These are phyloP conservation scores for human (Homo sapiens) DNA, from an alignment of 2,113 vertebrate species.

Conservation along the genomic window GRCh38 chr7:43562501-43563000, in stretches of 20 bases:
- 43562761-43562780: constrained; percentile 56
- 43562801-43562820: constrained; percentile 45
- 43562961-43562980: constrained; percentile 29
- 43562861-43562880: constrained; percentile 65
- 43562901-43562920: constrained; percentile 60
- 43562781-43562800: constrained; percentile 54
- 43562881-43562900: constrained; percentile 66
- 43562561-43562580: constrained; percentile 71
- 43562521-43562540: constrained; percentile 81
- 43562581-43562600: constrained; percentile 41
- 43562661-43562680: constrained; percentile 20
- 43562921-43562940: constrained; percentile 74
- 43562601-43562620: constrained; percentile 64
- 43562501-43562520: constrained; percentile 66
- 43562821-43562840: constrained; percentile 63
- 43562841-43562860: constrained; percentile 62
- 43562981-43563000: constrained; percentile 21
- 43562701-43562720: constrained; percentile 81
- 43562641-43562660: constrained; percentile 63
- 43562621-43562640: constrained; percentile 54
- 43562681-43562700: constrained; percentile 76
- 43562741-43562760: constrained; percentile 72
- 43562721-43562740: constrained; percentile 70
- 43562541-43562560: constrained; percentile 80
- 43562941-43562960: constrained; percentile 64